Base-by-base conservation (phyloP, 2,797 vertebrate genomes). In the Parauchenoglanis ngamensis region DNA sequence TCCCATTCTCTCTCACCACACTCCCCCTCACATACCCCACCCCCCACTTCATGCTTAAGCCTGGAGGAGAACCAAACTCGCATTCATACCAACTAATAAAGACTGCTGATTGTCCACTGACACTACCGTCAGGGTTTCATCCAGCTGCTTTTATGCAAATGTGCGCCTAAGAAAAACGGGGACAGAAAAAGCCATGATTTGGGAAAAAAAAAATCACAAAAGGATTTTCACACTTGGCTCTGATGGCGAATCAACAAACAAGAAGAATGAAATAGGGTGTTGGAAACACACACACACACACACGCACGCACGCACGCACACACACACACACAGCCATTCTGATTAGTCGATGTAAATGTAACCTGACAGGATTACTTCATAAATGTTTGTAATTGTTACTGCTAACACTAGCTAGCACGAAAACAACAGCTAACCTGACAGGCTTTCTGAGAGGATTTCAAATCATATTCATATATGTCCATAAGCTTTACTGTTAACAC, bases 1-100 rank as follows among this genome's bases (percentile, higher is more conserved):
- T 77, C 65, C 61, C 70, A 59, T 68, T 80, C 72, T 79, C 52
- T 86, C 82, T 85, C 15, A 77, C 65, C 2, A 1, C 12, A 57
- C 15, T 57, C 77, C 28, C 35, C 12, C 40, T 15, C 21, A 61
- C 21, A 44, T 10, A 40, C 56, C 56, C 13, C 40, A 5, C n/a
- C 11, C 4, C 52, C 75, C 25, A 21, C 25, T 19, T 40, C 78
- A 25, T 35, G 8, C 79, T 19, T 65, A 44, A 25, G 40, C 81
- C 81, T 83, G 21, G 28, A 40, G 35, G 31, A 79, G 31, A 61
- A 80, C 56, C 23, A 63, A 46, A 81, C 40, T n/a, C 11, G 13
- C 35, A 19, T 65, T n/a, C 59, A 81, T 17, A 46, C 17, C 31
- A 79, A 12, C 77, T 25, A 79, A 57, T 79, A 59, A 79, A 57